Base-by-base conservation (phyloP, 1,140 invertebrate species). In the Bradysia coprophila region DNA sequence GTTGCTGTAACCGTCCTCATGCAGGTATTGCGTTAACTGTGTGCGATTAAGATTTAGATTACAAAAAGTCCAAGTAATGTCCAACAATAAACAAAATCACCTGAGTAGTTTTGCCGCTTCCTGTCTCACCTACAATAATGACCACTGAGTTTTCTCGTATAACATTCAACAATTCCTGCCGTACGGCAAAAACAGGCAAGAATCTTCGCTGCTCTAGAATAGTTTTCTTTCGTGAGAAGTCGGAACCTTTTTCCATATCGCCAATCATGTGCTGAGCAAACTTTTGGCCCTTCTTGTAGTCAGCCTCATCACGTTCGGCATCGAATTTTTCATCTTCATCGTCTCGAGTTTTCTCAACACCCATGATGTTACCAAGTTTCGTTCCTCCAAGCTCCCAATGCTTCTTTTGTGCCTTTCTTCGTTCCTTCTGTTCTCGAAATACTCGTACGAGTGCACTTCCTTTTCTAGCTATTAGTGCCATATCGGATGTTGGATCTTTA, bases 301-400 rank as follows among this genome's bases (percentile, higher is more conserved):
- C 83, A 8, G 75, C 69, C 21, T 68, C 69, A 45, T 77, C 75
- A 43, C 63, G 62, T 23, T 67, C 65, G 50, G 64, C 66, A 48
- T 76, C 71, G 42, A 66, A 68, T 24, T 67, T 68, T 11, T 66
- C 62, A 51, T 81, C 78, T 43, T 72, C 71, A 33, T 81, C 78
- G 46, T 89, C 77, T 59, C 89, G 78, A 54, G 81, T 69, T 61
- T 82, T 73, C 51, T 85, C 73, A 0, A 99, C 78, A 2, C 95
- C 95, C 82, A 98, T 93, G 16, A 99, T 91, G 50, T 98, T 93
- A 54, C 92, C 92, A 37, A 99, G 72, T 53, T 88, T 87, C 2
- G 92, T 98, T 22, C 96, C 95, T 28, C 92, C 90, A 24, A 99
- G 61, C 62, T 98, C 92, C 93, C 94, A 98, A 59, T 99, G 92